Base-by-base conservation (phyloP, 2,797 vertebrate species). In the Odontamblyopus lacepedii region DNA sequence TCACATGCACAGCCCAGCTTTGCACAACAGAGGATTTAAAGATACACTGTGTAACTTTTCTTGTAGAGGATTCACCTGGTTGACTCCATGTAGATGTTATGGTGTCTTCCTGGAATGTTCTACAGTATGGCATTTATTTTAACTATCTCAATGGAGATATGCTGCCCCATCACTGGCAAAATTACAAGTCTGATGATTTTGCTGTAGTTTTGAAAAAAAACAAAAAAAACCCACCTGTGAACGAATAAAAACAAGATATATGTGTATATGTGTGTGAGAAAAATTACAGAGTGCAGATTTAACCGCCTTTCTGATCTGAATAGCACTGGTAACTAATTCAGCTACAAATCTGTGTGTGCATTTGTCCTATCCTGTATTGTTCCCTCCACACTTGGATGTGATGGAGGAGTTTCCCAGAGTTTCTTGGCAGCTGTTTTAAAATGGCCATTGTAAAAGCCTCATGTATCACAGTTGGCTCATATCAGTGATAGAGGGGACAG, bases 341-440 rank as follows among this genome's bases (percentile, higher is more conserved):
- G 35, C 19, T 56, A 50, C 71, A 74, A 68, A 57, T 70, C 78
- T 63, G 60, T 66, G 41, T 23, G 53, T 53, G 4, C 16, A 29
- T 5, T 62, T 23, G 64, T 78, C 76, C 69, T 80, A 63, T 23
- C 71, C 81, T 16, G 66, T 69, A 75, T 83, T 26, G n/a, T 26
- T 55, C 72, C 77, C 80, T 44, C 74, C 60, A 69, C 63, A 60
- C 73, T 76, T 56, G 63, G 26, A 57, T 23, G 60, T 76, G 80
- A 87, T 63, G 65, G 74, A 87, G 51, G 65, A 70, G 59, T 82
- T 89, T 87, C 74, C 78, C 79, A 83, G 64, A 68, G 44, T 69
- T 38, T 59, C 70, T 48, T 76, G 82, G 83, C 80, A 81, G 78
- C 81, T 81, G 79, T 72, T 82, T 84, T 73, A 70, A 27, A 77